Base-by-base conservation (phyloP, 2,797 vertebrate species). In the Aulostomus chinensis region DNA sequence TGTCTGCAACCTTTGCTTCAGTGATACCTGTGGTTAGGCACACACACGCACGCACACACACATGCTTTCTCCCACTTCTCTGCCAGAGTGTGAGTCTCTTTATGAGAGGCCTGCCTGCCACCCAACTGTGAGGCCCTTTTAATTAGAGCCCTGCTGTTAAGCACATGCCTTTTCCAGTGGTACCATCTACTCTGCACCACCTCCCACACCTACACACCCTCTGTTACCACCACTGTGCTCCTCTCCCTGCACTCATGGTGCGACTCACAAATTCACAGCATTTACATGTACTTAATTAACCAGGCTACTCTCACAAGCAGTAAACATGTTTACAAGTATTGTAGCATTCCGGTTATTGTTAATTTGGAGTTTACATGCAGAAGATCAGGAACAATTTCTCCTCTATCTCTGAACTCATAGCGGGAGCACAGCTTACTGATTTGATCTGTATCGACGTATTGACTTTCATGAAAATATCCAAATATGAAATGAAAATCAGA, bases 71-170 rank as follows among this genome's bases (percentile, higher is more conserved):
- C 51, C 40, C 73, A 72, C 73, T 45, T 58, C 48, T 61, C 60
- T 68, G 56, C 72, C 39, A 32, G 18, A 76, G 62, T 74, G 67
- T 48, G 53, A 45, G 41, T 60, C 42, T 75, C 60, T 78, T 79
- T 69, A 80, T 76, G 68, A 73, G 63, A 68, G 61, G 50, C 45
- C 58, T 76, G 62, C 62, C 62, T 83, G 53, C 52, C 56, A 9
- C 63, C 79, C 72, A 72, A 80, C 81, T 84, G 80, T 56, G 76
- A 86, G 63, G 63, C 58, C 67, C 53, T 82, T 85, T 86, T 87
- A 86, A 89, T 88, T 87, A 87, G 80, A 87, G 71, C 43, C 80
- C 66, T 63, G 78, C 79, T 84, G 81, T 76, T 81, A 78, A 78
- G 73, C 73, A 56, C 73, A 73, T 75, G 32, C 58, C 56, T 61